Evolutionary conservation across 2,113 vertebrate genomes (phyloP), one percentile per base, ranked within the genome.

Genomic region (Notechis scutatus): DNA sequence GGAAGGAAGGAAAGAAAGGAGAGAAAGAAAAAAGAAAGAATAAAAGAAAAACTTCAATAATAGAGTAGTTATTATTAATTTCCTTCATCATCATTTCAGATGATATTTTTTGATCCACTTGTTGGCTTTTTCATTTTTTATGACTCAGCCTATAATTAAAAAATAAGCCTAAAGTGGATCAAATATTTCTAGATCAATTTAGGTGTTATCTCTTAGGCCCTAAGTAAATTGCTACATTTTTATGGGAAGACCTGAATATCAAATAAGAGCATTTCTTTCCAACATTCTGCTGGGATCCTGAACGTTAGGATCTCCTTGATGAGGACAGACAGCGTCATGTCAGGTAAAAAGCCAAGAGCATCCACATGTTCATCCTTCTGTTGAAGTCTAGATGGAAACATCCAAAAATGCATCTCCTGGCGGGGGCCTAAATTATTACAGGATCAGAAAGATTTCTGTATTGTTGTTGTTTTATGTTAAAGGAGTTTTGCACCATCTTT

Each of bases 271-370:
- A 90, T 39, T 24, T 23, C 26, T 94, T 89, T 95, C 57, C 87
- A 56, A 93, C 91, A 95, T 91, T 94, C 93, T 89, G 95, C 85
- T 94, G 94, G 57, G 96, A 95, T 94, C 61, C 94, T 74, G 94
- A 94, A 92, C 34, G 91, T 87, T 95, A 85, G 91, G 94, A 96
- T 95, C 93, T 93, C 93, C 94, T 94, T 93, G 47, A 92, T 90
- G 93, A 95, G 91, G 93, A 29, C 11, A 94, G 94, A 91, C 86
- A 92, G 91, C 87, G 45, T 92, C 94, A 94, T 94, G 94, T 94
- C 92, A 96, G 92, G 91, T 95, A 95, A 94, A 94, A 95, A 96
- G 59, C 29, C 95, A 95, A 94, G 93, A 92, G 91, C 85, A 39
- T 55, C n/a, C 5, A 92, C 95, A 96, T 94, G 95, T 94, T 95